These are phyloP conservation scores for Dallia pectoralis DNA, from an alignment of 2,797 vertebrate species.

Conservation along the genomic window DNA sequence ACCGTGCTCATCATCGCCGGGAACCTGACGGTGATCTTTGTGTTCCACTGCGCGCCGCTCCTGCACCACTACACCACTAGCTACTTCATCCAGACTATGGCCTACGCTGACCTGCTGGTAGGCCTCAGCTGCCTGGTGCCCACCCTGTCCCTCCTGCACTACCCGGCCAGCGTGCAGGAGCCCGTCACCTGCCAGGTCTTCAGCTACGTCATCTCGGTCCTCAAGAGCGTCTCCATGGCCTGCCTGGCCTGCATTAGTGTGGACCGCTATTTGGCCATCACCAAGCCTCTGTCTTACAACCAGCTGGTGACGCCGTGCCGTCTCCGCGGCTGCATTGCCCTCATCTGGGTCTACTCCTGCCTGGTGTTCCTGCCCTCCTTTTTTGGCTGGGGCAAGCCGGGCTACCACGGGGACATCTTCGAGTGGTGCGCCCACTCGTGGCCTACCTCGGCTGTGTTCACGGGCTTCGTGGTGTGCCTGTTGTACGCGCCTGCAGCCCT, in stretches of 20 bases:
- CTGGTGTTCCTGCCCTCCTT: constrained; percentile 94
- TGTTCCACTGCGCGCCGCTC: constrained; percentile 96
- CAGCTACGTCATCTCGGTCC: constrained; percentile 96
- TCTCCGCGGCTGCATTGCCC: constrained; percentile 88
- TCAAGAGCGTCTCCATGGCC: constrained; percentile 98
- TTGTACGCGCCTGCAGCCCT: constrained; percentile 95
- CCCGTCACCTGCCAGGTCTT: constrained; percentile 95
- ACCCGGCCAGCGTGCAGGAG: constrained; percentile 90
- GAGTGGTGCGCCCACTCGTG: constrained; percentile 97
- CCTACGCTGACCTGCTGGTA: constrained; percentile 95
- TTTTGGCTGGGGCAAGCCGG: constrained; percentile 98
- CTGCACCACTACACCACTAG: constrained; percentile 98
- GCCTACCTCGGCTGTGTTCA: constrained; percentile 96
- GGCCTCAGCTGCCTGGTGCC: constrained; percentile 97
- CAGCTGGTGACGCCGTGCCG: constrained; percentile 97
- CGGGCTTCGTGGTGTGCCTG: constrained; percentile 95
- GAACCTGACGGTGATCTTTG: constrained; percentile 96
- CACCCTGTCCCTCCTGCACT: constrained; percentile 93
- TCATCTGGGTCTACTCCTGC: constrained; percentile 97
- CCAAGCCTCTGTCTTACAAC: constrained; percentile 96
- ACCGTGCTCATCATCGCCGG: constrained; percentile 94
- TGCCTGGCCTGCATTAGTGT: constrained; percentile 97
- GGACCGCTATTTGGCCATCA: constrained; percentile 96
- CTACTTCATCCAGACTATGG: constrained; percentile 99
- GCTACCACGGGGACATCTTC: constrained; percentile 98